Evolutionary conservation across 2,113 vertebrate genomes (phyloP).

Genomic region (Taurulus bubalis): DNA sequence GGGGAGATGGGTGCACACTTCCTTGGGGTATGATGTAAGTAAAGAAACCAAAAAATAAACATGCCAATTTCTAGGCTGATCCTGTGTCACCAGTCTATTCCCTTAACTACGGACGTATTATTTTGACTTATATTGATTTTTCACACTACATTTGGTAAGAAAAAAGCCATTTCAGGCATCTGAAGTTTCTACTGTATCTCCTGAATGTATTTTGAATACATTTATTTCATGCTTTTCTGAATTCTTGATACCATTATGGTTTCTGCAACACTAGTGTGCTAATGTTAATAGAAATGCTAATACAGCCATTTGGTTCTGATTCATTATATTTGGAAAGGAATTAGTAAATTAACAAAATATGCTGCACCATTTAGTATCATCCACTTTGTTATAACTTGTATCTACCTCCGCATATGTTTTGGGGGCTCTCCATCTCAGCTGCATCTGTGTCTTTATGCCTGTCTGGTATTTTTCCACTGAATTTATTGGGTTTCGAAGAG

Average conservation of each 20-base stretch:
- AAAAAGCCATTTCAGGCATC: background rate
- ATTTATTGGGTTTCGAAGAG: constrained; percentile 24
- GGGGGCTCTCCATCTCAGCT: constrained; percentile 1
- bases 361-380: background rate
- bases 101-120: background rate
- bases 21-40: background rate
- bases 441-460: background rate
- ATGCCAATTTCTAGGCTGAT: background rate
- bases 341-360: background rate
- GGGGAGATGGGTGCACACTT: background rate
- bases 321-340: background rate
- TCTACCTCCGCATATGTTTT: constrained; percentile 7
- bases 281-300: background rate
- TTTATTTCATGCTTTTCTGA: background rate
- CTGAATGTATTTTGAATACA: background rate
- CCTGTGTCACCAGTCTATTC: background rate
- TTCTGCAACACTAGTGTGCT: background rate
- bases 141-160: background rate
- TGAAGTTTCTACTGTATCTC: background rate
- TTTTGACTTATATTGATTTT: background rate
- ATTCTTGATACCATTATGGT: background rate
- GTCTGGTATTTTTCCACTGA: constrained; percentile 70
- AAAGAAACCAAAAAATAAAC: background rate
- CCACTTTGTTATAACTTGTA: background rate
- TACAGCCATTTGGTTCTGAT: background rate